Conservation (phyloP, 2,888 invertebrate genomes). For the Lepidocyrtoides sp. region DNA sequence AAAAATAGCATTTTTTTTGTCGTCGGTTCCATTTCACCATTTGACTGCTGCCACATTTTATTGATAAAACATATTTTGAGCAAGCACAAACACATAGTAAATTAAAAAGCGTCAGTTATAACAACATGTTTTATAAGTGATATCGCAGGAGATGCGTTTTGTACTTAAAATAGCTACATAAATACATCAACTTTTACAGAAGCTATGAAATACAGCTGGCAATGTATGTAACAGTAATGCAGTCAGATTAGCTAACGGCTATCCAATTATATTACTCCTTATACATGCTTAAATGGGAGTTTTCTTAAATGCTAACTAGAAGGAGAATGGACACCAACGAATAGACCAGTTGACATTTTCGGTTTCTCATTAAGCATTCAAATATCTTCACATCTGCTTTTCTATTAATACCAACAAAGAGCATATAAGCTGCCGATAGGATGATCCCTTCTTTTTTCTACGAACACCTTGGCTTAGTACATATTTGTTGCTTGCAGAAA, state of each 20-base stretch:
- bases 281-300: no score
- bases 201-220: conserved; percentile 13
- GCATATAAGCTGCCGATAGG: background rate
- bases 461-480: no score
- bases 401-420: no score
- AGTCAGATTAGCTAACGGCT: no score
- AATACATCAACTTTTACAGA: background rate
- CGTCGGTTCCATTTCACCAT: conserved; percentile 6
- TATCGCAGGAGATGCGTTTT: background rate
- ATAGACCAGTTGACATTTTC: conserved; percentile 45
- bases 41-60: conserved; percentile 34
- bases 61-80: background rate
- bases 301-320: no score
- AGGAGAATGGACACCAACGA: no score
- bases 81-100: no score
- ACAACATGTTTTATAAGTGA: no score
- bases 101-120: no score
- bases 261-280: no score
- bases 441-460: conserved; percentile 5
- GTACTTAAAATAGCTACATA: background rate
- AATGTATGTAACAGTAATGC: background rate
- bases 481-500: no score
- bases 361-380: background rate
- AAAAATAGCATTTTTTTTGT: no score
- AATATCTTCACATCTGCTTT: conserved; percentile 16